phyloP scores from a whole-genome alignment of 1,140 invertebrate species.

The Phymorhynchus buccinoides region DNA sequence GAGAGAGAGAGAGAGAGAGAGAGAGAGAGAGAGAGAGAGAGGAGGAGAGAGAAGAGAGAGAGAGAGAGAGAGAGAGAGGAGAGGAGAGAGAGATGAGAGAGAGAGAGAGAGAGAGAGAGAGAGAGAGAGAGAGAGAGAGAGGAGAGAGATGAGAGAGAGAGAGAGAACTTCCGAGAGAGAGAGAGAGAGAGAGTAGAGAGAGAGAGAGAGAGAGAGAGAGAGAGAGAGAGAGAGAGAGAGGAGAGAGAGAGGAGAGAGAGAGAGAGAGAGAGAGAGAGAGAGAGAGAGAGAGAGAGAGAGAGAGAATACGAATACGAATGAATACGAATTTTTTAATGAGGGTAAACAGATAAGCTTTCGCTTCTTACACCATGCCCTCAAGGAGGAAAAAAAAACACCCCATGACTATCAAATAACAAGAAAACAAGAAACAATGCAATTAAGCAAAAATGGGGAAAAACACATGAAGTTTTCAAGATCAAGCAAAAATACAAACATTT shows the following conservation, averaged over 20 bases:
- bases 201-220: not conserved
- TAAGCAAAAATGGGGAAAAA: too few relatives aligned
- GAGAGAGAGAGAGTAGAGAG: too few relatives aligned
- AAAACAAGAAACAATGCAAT: too few relatives aligned
- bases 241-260: constrained; percentile 25
- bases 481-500: too few relatives aligned
- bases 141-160: not conserved
- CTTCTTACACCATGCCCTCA: too few relatives aligned
- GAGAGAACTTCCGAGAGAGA: too few relatives aligned
- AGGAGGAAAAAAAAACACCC: too few relatives aligned
- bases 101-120: constrained; percentile 15
- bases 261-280: not conserved
- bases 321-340: not conserved
- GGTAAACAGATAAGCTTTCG: too few relatives aligned
- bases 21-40: not conserved
- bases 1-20: not conserved
- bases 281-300: too few relatives aligned
- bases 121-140: constrained; percentile 3
- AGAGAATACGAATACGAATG: too few relatives aligned
- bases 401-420: too few relatives aligned
- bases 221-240: not conserved
- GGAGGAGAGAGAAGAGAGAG: not conserved
- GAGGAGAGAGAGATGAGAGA: not conserved
- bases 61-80: not conserved
- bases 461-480: too few relatives aligned